Conservation (phyloP, 64 coral and sea anemone genomes). For the Montipora sp. region DNA sequence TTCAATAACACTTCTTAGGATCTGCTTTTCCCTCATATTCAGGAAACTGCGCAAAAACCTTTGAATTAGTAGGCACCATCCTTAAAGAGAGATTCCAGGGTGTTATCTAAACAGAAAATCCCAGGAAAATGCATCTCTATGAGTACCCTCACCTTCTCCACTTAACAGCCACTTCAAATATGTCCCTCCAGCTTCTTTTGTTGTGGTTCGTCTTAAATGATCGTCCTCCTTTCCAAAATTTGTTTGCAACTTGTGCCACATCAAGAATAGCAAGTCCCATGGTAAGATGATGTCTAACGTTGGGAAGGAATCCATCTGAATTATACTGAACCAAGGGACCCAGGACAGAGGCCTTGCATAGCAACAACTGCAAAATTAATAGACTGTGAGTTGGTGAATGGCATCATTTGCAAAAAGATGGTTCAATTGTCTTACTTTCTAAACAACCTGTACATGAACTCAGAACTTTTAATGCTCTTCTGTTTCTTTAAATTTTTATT, state of each 20-base stretch:
- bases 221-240: conserved; percentile 63
- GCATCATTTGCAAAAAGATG: background rate
- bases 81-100: no score
- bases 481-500: no score
- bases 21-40: no score
- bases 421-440: no score
- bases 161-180: conserved; percentile 88
- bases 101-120: no score
- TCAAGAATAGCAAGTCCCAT: conserved; percentile 89
- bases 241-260: conserved; percentile 85
- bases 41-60: no score
- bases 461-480: no score
- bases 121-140: background rate
- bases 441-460: no score
- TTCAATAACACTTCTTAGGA: no score
- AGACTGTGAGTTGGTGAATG: background rate
- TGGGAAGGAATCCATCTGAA: conserved; percentile 82
- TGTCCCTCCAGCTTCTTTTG: conserved; percentile 76
- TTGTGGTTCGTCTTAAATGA: conserved; percentile 69
- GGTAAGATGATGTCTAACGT: conserved; percentile 65
- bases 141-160: conserved; percentile 81
- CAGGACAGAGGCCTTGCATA: conserved; percentile 76
- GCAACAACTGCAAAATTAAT: conserved; percentile 50
- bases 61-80: no score
- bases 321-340: conserved; percentile 88